Evolutionary conservation across 2,113 vertebrate genomes (phyloP), one percentile per base, ranked within the genome.

Genomic region (Mionectes macconnelli): DNA sequence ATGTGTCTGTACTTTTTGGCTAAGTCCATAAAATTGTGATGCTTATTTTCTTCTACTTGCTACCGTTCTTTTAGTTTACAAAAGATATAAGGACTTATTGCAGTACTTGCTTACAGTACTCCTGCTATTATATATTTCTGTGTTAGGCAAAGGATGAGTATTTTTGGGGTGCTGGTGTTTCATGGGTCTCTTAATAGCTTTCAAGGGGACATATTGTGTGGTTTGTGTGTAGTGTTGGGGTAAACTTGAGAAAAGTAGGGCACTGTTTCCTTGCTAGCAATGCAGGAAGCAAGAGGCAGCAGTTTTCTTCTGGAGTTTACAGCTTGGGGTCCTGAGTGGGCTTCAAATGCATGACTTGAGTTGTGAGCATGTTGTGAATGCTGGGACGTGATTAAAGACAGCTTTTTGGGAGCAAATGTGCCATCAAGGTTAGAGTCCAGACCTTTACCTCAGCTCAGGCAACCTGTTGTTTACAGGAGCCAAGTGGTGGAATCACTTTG

Each of bases 401-500:
- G 42, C 25, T 75, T 73, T 70, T 67, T 63, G 50, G 75, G 72
- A 84, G 68, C 31, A 45, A 33, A 70, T 75, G 39, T 73, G 27
- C 74, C 62, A 39, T 62, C 1, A 8, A 40, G 33, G 47, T 76
- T 64, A 53, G 31, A 53, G 47, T 31, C 44, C 70, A 33, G 68
- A 70, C 33, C 57, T 95, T 87, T 62, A 81, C 73, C 80, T 95
- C 52, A 70, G 94, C 45, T 78, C 74, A 63, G 73, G 44, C 89
- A 93, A 64, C 37, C 62, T 28, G 22, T 94, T 96, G 92, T 94
- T 97, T 95, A 89, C 94, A 85, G 91, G 81, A 87, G 45, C 37
- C 2, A 67, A 89, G 73, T 67, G 62, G 84, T 90, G 91, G 96
- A 92, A 91, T 97, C 92, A n/a, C 93, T 93, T 97, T 96, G 96